These are phyloP conservation scores for Escarpia spicata DNA, from an alignment of 2,888 invertebrate genomes.

Conservation along the genomic window DNA sequence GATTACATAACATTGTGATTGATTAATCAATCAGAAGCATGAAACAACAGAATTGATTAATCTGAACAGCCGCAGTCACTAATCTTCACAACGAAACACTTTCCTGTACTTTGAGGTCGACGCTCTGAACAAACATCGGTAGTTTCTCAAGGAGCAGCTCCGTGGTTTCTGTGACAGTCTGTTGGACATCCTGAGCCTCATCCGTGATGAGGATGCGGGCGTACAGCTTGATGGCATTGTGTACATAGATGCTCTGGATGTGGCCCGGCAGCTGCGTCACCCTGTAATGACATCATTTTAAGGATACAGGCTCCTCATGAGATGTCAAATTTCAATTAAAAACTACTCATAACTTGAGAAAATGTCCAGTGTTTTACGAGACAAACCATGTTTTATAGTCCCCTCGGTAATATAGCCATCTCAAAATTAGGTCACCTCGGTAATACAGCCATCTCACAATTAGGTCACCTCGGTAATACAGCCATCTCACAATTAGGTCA, in stretches of 20 bases:
- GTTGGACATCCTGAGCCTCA: constrained; percentile 55
- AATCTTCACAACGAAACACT: constrained; percentile 48
- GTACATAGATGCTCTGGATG: constrained; percentile 94
- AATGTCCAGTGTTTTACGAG: too few relatives aligned
- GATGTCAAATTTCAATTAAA: too few relatives aligned
- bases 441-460: too few relatives aligned
- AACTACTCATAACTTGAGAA: too few relatives aligned
- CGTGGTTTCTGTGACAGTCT: constrained; percentile 38
- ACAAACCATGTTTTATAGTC: too few relatives aligned
- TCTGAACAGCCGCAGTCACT: neutral
- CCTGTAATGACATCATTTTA: constrained; percentile 61
- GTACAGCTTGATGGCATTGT: constrained; percentile 91
- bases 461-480: too few relatives aligned
- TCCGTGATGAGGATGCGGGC: constrained; percentile 57
- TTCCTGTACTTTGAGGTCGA: constrained; percentile 98
- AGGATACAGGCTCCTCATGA: too few relatives aligned
- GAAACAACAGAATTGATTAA: neutral
- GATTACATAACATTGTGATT: too few relatives aligned
- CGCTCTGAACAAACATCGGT: constrained; percentile 87
- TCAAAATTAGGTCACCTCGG: too few relatives aligned
- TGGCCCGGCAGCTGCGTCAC: constrained; percentile 84
- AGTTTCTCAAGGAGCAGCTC: constrained; percentile 74
- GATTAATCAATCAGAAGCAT: too few relatives aligned
- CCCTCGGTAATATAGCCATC: too few relatives aligned
- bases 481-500: too few relatives aligned